Base-by-base conservation (phyloP, 2,888 invertebrate species). In the Drosophila falleni region DNA sequence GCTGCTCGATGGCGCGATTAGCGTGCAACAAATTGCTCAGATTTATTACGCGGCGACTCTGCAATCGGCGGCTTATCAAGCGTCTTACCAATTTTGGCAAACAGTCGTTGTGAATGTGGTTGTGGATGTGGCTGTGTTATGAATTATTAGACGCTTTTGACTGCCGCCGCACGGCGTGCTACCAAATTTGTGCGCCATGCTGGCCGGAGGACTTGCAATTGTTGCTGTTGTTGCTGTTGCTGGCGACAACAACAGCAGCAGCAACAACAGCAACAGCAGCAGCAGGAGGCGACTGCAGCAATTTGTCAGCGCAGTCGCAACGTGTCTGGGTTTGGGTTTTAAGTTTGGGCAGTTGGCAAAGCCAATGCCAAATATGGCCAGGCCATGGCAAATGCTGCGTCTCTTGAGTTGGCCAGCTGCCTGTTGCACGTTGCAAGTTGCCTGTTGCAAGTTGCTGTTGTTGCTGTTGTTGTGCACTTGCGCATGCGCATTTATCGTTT, bases 401-500 rank as follows among this genome's bases (percentile, higher is more conserved):
- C 62, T 62, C 44, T 42, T 41, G 60, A 62, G 72, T 61, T 56
- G 70, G 77, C 49, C 62, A 31, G 44, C 42, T 61, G 65, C 46
- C 50, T 56, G 51, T 53, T 64, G 68, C 59, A 31, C 1, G 49
- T 50, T 53, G 39, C 44, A n/a, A 15, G 47, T 11, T 62, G 41
- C 16, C 41, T 4, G 72, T 47, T 19, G 56, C 42, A 11, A 11
- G 42, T 56, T 53, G 51, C n/a, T 23, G 29, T 50, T 56, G 19
- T 3, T 64, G 16, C 31, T 39, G 64, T 29, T 61, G 64, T 64
- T 66, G 61, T 87, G 82, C 89, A 87, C 89, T 87, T 89, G 87
- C 88, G 77, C 85, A 81, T 87, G 89, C 86, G 89, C 87, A 87
- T 81, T 87, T 85, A 89, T 85, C 87, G 89, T 87, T 87, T 83